Conservation (phyloP, 1,140 invertebrate genomes). For the Pinna nobilis region DNA sequence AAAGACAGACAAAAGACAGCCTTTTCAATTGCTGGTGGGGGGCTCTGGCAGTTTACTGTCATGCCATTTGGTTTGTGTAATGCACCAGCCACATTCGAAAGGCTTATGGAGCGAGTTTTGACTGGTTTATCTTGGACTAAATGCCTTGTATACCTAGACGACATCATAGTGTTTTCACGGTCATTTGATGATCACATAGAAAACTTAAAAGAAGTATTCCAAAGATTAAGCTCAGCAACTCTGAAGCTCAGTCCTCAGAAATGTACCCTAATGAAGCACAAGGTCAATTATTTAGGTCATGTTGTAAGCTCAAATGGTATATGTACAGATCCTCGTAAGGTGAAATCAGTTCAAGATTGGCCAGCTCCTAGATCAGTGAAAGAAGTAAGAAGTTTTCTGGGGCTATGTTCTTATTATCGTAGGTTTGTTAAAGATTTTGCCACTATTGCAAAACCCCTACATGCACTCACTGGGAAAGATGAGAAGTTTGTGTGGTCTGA, state of each 20-base stretch:
- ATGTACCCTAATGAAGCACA: slow-evolving; percentile 19
- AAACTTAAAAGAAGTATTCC: slow-evolving; percentile 11
- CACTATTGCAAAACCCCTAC: slow-evolving; percentile 38
- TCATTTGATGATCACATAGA: slow-evolving; percentile 9
- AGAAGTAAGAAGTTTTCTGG: slow-evolving; percentile 47
- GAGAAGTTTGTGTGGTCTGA: slow-evolving; percentile 39
- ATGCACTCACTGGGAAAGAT: slow-evolving; percentile 35
- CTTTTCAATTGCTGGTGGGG: slow-evolving; percentile 14
- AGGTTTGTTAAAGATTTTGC: slow-evolving; percentile 39
- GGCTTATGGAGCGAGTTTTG: slow-evolving; percentile 56
- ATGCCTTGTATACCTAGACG: slow-evolving; percentile 41
- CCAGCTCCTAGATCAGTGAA: slow-evolving; percentile 52
- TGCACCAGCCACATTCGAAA: slow-evolving; percentile 56
- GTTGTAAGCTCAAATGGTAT: slow-evolving; percentile 22
- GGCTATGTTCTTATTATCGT: slow-evolving; percentile 39
- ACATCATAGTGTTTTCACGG: slow-evolving; percentile 24
- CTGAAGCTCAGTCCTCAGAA: slow-evolving; percentile 28
- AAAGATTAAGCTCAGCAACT: background rate
- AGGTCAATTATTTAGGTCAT: slow-evolving; percentile 32
- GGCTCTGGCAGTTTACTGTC: slow-evolving; percentile 31
- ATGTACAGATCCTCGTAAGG: slow-evolving; percentile 45
- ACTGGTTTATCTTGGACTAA: slow-evolving; percentile 40
- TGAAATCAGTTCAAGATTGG: slow-evolving; percentile 51
- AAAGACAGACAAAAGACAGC: slow-evolving; percentile 26
- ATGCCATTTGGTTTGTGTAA: slow-evolving; percentile 55